Conservation (phyloP, 1,140 invertebrate species). For the Sycophila sp. region DNA sequence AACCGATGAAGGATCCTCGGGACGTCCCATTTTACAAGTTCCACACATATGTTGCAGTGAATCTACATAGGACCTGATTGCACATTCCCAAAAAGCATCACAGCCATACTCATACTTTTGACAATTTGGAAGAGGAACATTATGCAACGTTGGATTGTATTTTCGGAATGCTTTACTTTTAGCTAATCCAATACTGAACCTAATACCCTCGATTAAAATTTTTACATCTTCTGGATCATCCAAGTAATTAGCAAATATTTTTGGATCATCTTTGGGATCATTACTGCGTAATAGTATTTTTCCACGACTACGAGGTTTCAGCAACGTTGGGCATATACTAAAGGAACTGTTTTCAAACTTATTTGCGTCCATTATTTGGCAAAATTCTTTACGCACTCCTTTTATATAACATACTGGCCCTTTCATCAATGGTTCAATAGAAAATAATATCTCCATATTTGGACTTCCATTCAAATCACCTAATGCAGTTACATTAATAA, state of each 20-base stretch:
- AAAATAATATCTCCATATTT: conserved; percentile 80
- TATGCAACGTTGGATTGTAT: conserved; percentile 70
- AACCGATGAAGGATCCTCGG: conserved; percentile 73
- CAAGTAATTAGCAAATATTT: conserved; percentile 85
- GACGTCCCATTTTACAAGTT: conserved; percentile 87
- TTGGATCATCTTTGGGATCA: conserved; percentile 78
- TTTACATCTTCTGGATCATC: conserved; percentile 72
- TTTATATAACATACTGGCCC: conserved; percentile 64
- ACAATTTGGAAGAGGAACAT: conserved; percentile 73
- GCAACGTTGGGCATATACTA: conserved; percentile 75
- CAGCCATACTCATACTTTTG: conserved; percentile 71
- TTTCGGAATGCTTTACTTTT: conserved; percentile 70
- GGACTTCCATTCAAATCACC: conserved; percentile 73
- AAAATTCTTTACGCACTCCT: conserved; percentile 70
- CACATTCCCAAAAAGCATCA: conserved; percentile 80
- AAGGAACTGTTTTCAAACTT: conserved; percentile 69
- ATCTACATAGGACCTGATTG: conserved; percentile 72
- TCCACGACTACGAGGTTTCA: conserved; percentile 80
- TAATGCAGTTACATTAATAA: conserved; percentile 77
- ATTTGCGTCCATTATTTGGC: conserved; percentile 64
- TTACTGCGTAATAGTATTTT: conserved; percentile 73
- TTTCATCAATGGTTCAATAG: conserved; percentile 67
- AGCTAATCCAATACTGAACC: conserved; percentile 69
- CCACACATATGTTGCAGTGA: conserved; percentile 83
- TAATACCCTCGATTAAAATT: conserved; percentile 72